Evolutionary conservation across 2,888 invertebrate genomes (phyloP).

Genomic region (Protodeltote pygarga): DNA sequence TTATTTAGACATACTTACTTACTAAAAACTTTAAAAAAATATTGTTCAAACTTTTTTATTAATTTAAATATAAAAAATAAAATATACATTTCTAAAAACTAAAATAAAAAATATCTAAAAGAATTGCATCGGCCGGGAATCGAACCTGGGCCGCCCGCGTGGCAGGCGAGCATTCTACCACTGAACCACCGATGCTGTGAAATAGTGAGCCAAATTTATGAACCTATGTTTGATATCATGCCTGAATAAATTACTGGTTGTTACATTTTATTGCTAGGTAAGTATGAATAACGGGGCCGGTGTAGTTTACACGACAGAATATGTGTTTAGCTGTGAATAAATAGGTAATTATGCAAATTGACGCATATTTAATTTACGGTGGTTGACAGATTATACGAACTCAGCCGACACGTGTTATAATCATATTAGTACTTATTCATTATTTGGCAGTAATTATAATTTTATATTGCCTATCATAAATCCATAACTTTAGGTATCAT

Average conservation of each 20-base stretch:
- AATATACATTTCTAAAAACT: too few relatives aligned
- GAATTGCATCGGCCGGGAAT: slow-evolving; percentile 75
- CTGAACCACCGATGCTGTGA: slow-evolving; percentile 83
- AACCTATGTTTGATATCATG: slow-evolving; percentile 1
- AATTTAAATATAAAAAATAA: too few relatives aligned
- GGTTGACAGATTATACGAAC: slow-evolving; percentile 29
- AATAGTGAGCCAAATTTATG: accelerated
- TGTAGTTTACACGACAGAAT: slow-evolving; percentile 29
- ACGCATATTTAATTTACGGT: slow-evolving; percentile 29
- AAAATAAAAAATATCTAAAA: slow-evolving; percentile 4
- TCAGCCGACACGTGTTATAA: slow-evolving; percentile 29
- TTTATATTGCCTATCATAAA: background rate
- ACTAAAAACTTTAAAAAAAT: background rate
- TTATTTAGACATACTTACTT: background rate
- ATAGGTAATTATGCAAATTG: slow-evolving; percentile 41
- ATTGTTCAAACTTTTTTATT: too few relatives aligned
- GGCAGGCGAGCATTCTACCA: slow-evolving; percentile 86
- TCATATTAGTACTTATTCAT: slow-evolving; percentile 33
- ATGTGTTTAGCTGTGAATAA: slow-evolving; percentile 43
- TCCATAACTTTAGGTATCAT: slow-evolving; percentile 13
- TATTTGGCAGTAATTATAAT: background rate
- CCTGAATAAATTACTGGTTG: slow-evolving; percentile 14
- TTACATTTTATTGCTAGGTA: slow-evolving; percentile 20
- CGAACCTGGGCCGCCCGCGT: slow-evolving; percentile 81
- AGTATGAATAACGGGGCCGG: slow-evolving; percentile 18